These are phyloP conservation scores for Euleptes europaea DNA, from an alignment of 2,113 vertebrate species.

Conservation along the genomic window DNA sequence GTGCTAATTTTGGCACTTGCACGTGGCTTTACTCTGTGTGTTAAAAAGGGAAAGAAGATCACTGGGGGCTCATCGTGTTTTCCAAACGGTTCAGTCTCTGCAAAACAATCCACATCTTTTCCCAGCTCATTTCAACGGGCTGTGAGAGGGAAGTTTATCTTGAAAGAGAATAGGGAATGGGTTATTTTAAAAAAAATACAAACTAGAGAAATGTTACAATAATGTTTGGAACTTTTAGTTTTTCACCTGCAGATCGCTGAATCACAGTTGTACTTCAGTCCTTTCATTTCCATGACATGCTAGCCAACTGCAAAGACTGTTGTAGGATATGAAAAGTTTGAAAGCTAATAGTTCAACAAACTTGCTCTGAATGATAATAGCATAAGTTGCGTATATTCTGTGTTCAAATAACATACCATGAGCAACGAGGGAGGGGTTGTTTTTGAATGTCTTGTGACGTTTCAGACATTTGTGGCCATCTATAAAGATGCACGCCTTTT, in stretches of 20 bases:
- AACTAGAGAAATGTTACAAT: background rate
- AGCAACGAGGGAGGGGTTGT: background rate
- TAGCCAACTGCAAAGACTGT: background rate
- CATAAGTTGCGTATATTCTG: background rate
- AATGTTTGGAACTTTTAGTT: background rate
- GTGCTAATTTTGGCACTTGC: constrained; percentile 65
- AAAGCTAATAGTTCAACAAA: constrained; percentile 41
- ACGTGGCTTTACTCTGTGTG: constrained; percentile 20
- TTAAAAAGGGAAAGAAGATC: constrained; percentile 10
- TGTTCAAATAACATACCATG: background rate
- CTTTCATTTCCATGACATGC: background rate
- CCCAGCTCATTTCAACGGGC: constrained; percentile 12
- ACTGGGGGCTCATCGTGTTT: constrained; percentile 11
- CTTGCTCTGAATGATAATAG: constrained; percentile 30
- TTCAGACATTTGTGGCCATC: background rate
- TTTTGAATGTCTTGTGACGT: background rate
- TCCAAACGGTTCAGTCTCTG: constrained; percentile 10
- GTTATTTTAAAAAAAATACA: background rate
- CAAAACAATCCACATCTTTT: constrained; percentile 22
- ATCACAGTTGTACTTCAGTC: background rate
- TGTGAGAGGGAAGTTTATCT: constrained; percentile 43
- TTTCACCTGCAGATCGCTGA: background rate
- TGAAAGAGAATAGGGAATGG: background rate
- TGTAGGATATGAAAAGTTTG: constrained; percentile 63
- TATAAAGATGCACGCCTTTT: constrained; percentile 17